Percentiles rank a stretch among this genome's conserved stretches.
Evolutionary conservation across 2,113 vertebrate genomes (phyloP).

Genomic region (Colossoma macropomum): DNA sequence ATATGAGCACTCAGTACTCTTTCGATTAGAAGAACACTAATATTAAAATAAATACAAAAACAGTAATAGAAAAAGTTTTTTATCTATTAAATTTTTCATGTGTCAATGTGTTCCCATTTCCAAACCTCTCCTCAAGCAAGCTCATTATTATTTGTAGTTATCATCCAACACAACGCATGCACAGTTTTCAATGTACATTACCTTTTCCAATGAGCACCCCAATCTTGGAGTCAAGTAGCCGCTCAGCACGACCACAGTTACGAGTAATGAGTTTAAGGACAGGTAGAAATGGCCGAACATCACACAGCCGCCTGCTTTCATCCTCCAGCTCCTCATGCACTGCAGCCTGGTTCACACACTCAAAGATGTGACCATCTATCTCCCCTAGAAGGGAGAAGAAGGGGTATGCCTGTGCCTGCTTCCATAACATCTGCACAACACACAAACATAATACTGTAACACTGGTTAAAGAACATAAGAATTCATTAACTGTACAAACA

Average conservation of each 20-base stretch:
- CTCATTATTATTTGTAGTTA: too few species aligned
- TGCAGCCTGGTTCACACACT: constrained; percentile 95
- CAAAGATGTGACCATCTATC: constrained; percentile 97
- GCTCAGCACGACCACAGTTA: constrained; percentile 92
- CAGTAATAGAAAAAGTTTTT: too few species aligned
- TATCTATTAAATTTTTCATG: too few species aligned
- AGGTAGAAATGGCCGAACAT: constrained; percentile 94
- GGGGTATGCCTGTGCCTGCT: constrained; percentile 91
- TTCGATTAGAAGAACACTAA: too few species aligned
- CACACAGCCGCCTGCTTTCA: constrained; percentile 91
- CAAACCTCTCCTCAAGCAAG: too few species aligned
- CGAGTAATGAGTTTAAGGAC: constrained; percentile 92
- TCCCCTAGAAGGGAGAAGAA: constrained; percentile 91
- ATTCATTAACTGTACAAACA: too few species aligned
- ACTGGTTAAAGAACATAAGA: too few species aligned
- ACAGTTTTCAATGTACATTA: constrained; percentile 65
- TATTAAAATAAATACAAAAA: too few species aligned
- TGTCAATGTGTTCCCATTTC: too few species aligned
- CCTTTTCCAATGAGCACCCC: constrained; percentile 97
- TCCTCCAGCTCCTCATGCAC: constrained; percentile 97
- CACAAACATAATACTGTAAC: neutral
- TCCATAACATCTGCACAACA: constrained; percentile 90
- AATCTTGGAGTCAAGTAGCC: constrained; percentile 93
- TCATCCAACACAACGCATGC: too few species aligned
- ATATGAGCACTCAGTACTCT: too few species aligned